A percentile compares a stretch with the other conserved stretches of the same genome.
phyloP scores from a whole-genome alignment of 2,113 vertebrate genomes.

The Pseudopipra pipra region DNA sequence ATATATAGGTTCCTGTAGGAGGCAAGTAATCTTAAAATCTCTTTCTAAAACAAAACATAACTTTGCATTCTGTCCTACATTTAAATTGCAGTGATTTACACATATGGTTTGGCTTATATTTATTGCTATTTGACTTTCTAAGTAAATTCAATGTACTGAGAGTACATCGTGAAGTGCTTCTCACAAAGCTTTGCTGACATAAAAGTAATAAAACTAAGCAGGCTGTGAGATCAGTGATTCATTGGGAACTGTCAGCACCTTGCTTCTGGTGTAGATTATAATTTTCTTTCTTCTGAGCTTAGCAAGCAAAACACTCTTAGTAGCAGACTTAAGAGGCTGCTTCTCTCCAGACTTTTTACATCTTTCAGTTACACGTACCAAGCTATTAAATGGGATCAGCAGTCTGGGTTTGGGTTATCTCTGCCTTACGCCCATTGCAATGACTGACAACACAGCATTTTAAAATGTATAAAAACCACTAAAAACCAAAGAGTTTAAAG shows the following conservation, averaged over 20 bases:
- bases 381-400: not conserved
- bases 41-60: slow-evolving; percentile 32
- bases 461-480: not conserved
- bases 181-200: slow-evolving; percentile 6
- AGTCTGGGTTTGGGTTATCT: not conserved
- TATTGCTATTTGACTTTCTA: slow-evolving; percentile 4
- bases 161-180: not conserved
- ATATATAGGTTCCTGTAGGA: slow-evolving; percentile 1
- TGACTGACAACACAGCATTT: not conserved
- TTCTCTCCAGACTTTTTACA: not conserved
- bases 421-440: not conserved
- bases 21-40: slow-evolving; percentile 5
- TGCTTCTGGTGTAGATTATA: not conserved
- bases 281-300: not conserved
- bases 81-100: slow-evolving; percentile 33
- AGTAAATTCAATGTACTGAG: slow-evolving; percentile 13
- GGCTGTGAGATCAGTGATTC: not conserved
- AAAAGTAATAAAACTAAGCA: not conserved
- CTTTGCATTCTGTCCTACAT: not conserved
- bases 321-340: not conserved
- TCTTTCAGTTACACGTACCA: not conserved
- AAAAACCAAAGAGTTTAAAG: not conserved
- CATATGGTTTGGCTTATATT: not conserved
- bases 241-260: not conserved
- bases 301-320: not conserved